Base-by-base conservation (phyloP, 2,888 invertebrate species). In the Hypomecis punctinalis region DNA sequence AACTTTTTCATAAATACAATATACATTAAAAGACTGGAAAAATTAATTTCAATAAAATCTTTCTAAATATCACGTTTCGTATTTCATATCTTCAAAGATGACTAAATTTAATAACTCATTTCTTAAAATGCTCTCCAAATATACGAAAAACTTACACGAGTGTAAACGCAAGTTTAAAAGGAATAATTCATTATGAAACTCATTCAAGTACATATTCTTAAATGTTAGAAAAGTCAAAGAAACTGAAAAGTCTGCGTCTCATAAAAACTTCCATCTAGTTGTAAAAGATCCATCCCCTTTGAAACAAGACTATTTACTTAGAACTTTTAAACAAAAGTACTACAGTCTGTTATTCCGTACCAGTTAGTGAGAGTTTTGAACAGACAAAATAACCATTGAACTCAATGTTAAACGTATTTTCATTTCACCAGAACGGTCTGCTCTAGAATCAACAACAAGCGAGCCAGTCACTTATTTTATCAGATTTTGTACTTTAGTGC, bases 261-360 rank as follows among this genome's bases (percentile, higher is more conserved):
- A 42, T 47, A 63, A 59, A 60, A 40, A 36, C 48, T 51, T 62
- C 49, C 37, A 39, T 47, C 43, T 51, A 54, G 45, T 45, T 23
- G 33, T 42, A 13, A 40, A 39, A 55, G 35, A 37, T 13, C 39
- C 64, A 47, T 62, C 55, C 58, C 56, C 68, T 64, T 68, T 42
- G 51, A 71, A 69, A 78, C 75, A 68, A 72, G 73, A 72, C 67
- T 73, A 70, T 74, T 74, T 75, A 78, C 78, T 75, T 67, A 74
- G 67, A 75, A 74, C 69, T 77, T 74, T 73, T 37, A 66, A 69
- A 72, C 68, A 75, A 73, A 76, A 75, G 72, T 64, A 55, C 59
- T 59, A 69, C 70, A 61, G 63, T 66, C 70, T 75, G 71, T 74
- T 75, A 75, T 78, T 76, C 70, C 57, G 67, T 66, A 67, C 54